Evolutionary conservation across 2,797 vertebrate species (phyloP), one percentile per base, ranked within the genome.

Genomic region (Ceyx erithaca): DNA sequence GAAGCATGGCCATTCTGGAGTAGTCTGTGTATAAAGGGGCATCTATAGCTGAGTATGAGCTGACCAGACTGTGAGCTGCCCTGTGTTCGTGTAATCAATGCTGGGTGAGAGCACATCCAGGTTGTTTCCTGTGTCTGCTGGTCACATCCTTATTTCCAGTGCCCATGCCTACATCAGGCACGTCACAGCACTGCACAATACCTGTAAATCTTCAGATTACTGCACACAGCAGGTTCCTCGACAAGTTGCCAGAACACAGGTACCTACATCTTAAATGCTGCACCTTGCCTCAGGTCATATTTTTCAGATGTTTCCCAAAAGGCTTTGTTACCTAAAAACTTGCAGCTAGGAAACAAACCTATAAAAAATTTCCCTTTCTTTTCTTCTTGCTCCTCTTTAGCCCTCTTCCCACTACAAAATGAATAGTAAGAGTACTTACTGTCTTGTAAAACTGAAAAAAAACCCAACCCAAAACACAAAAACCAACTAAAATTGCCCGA

Each of bases 51-150:
- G 26, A 83, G 75, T 48, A 45, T 14, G 4, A 26, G 48, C 48
- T 49, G 48, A 49, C 9, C 9, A 15, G 8, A 40, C 45, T 35
- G 68, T 51, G 48, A 66, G 7, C 48, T 66, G 33, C 35, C 17
- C 31, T 62, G 1, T 43, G 14, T 37, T 45, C 55, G 17, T 45
- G 19, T 48, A n/a, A 52, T 37, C 64, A 30, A 46, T 73, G 40
- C 14, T 2, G 1, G 23, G 37, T 64, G 30, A 51, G 18, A 46
- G 9, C 0, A 0, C 8, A 17, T 30, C 71, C 26, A 9, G 20
- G 23, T 59, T 62, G 17, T 46, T 55, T 77, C 45, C 28, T 12
- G 23, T 48, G 28, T 49, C 33, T 73, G 33, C 55, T 87, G 43
- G 20, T 67, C 23, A n/a, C 14, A 43, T 35, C 17, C 35, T 55